phyloP scores from a whole-genome alignment of 92 coral and sea anemone genomes.

The Porites cylindrica region DNA sequence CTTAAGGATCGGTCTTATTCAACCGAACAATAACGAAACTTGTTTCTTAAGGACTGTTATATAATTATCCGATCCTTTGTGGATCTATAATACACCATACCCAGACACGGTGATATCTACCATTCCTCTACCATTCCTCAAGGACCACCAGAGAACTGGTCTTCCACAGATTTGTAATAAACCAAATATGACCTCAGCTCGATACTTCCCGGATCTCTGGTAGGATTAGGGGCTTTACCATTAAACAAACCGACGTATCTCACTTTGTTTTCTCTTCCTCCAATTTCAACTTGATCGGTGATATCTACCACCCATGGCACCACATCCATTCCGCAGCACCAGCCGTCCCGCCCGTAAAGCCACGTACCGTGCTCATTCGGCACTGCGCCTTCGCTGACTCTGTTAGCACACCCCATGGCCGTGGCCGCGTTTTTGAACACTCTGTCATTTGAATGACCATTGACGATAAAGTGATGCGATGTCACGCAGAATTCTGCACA shows the following conservation, averaged over 20 bases:
- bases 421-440: conserved; percentile 97
- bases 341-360: conserved; percentile 97
- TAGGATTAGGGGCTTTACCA: conserved; percentile 89
- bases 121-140: neutral
- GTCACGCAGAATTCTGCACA: conserved; percentile 99
- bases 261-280: conserved; percentile 61
- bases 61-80: no score
- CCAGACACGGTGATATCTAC: no score
- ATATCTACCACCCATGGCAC: conserved; percentile 98
- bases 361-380: conserved; percentile 99
- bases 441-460: conserved; percentile 78
- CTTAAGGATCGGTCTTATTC: no score
- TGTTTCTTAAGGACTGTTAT: no score
- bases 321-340: conserved; percentile 97
- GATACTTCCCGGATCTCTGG: conserved; percentile 84
- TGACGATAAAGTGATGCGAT: conserved; percentile 92
- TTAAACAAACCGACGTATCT: conserved; percentile 92
- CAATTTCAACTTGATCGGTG: conserved; percentile 72
- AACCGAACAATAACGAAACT: no score
- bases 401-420: conserved; percentile 94
- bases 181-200: conserved; percentile 90
- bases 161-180: conserved; percentile 85
- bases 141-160: conserved; percentile 28
- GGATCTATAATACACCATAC: no score
- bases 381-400: conserved; percentile 89